phyloP scores from a whole-genome alignment of 1,140 invertebrate species.

The Chrysopa pallens region DNA sequence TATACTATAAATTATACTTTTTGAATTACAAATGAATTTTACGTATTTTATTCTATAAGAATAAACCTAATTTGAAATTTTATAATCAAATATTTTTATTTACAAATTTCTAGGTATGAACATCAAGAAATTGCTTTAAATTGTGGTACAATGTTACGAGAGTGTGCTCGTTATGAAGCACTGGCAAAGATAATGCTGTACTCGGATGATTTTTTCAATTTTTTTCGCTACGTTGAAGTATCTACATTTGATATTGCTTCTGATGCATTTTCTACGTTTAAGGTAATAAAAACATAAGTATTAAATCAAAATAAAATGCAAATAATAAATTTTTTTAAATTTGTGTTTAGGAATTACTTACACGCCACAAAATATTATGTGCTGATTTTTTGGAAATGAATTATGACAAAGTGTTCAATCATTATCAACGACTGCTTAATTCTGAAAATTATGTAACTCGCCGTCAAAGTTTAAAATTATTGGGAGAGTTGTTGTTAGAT shows the following conservation, averaged over 20 bases:
- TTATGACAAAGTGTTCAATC: conserved; percentile 95
- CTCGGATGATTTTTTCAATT: conserved; percentile 97
- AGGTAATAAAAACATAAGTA: conserved; percentile 38
- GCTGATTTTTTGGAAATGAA: conserved; percentile 97
- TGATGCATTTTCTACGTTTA: conserved; percentile 99
- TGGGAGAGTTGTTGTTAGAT: conserved; percentile 94
- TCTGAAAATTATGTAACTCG: conserved; percentile 98
- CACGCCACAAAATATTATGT: conserved; percentile 94
- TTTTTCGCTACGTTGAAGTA: conserved; percentile 98
- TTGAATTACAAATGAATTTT: too few relatives aligned
- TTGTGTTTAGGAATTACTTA: conserved; percentile 79
- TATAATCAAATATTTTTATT: conserved; percentile 5
- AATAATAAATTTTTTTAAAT: conserved; percentile 2
- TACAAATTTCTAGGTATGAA: conserved; percentile 62
- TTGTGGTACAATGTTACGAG: conserved; percentile 96
- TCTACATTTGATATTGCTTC: conserved; percentile 99
- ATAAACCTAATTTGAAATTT: too few relatives aligned
- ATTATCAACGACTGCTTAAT: conserved; percentile 92
- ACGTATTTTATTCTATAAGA: too few relatives aligned
- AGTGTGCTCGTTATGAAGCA: conserved; percentile 94
- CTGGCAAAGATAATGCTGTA: conserved; percentile 96
- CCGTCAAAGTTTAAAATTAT: conserved; percentile 89
- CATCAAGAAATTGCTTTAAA: conserved; percentile 97
- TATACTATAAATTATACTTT: too few relatives aligned
- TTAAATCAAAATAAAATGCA: not conserved